phyloP scores from a whole-genome alignment of 2,888 invertebrate genomes.

The Drosophila koepferae region DNA sequence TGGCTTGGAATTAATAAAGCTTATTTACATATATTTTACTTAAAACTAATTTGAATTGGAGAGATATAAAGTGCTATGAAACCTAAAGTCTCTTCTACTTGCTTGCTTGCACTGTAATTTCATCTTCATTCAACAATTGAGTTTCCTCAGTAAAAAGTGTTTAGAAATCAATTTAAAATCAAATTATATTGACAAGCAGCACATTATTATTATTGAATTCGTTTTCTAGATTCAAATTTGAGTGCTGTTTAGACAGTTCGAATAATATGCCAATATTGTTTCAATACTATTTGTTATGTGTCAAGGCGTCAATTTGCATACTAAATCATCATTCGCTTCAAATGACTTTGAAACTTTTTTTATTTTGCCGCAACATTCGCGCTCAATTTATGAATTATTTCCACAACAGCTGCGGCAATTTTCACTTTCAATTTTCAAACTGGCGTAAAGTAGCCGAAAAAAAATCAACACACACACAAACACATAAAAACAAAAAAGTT shows the following conservation, averaged over 20 bases:
- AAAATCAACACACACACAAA: slow-evolving; percentile 16
- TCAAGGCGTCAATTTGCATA: slow-evolving; percentile 50
- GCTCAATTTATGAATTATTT: slow-evolving; percentile 52
- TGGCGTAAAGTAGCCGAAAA: slow-evolving; percentile 27
- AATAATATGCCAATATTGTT: slow-evolving; percentile 18
- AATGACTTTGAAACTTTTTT: slow-evolving; percentile 43
- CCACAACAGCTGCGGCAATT: slow-evolving; percentile 52
- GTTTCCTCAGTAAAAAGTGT: neutral
- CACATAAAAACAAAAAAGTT: slow-evolving; percentile 29
- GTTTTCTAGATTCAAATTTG: neutral
- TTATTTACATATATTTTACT: too few relatives aligned
- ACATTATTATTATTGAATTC: neutral
- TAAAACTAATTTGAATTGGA: too few relatives aligned
- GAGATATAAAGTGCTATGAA: too few relatives aligned
- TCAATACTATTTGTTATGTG: slow-evolving; percentile 22
- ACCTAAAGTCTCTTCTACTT: too few relatives aligned
- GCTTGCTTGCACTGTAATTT: too few relatives aligned
- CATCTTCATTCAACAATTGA: neutral
- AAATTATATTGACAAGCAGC: neutral
- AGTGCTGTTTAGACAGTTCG: slow-evolving; percentile 10
- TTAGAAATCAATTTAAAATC: neutral
- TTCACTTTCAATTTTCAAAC: slow-evolving; percentile 55
- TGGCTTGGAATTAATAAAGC: too few relatives aligned
- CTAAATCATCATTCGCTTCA: slow-evolving; percentile 38
- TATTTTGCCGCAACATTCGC: slow-evolving; percentile 36